phyloP scores from a whole-genome alignment of 2,113 vertebrate species.

The Calyptommatus sinebrachiatus region DNA sequence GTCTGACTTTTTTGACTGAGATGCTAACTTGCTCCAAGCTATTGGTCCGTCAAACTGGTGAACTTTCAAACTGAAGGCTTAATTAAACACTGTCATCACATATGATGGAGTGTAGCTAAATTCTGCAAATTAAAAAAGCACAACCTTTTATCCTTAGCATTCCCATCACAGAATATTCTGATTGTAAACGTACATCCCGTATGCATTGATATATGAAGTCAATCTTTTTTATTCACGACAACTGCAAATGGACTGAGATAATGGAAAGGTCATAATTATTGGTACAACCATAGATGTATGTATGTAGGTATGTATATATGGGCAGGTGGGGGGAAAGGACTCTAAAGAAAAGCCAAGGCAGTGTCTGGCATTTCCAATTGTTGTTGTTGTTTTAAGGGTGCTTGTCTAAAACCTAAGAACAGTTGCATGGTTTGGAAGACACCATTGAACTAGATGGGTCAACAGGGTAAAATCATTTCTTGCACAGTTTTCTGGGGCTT shows the following conservation, averaged over 20 bases:
- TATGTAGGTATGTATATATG: no score
- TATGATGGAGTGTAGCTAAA: no score
- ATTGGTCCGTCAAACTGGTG: neutral
- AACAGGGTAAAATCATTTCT: neutral
- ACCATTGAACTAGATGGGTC: neutral
- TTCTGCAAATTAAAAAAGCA: no score
- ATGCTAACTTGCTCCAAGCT: neutral
- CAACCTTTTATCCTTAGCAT: no score
- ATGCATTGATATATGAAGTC: neutral
- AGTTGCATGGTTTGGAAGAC: neutral
- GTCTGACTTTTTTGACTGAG: neutral
- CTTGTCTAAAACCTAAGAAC: neutral
- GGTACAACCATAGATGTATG: neutral
- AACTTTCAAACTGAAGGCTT: neutral
- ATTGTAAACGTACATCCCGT: neutral
- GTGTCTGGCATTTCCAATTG: neutral
- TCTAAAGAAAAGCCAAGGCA: neutral
- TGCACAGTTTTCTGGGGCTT: neutral
- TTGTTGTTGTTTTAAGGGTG: neutral
- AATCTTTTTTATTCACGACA: neutral
- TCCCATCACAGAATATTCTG: neutral
- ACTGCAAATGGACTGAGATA: neutral
- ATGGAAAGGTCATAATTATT: neutral
- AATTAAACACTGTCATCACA: no score
- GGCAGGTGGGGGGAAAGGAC: no score